These are phyloP conservation scores for Upupa epops DNA, from an alignment of 2,113 vertebrate genomes.

Conservation along the genomic window DNA sequence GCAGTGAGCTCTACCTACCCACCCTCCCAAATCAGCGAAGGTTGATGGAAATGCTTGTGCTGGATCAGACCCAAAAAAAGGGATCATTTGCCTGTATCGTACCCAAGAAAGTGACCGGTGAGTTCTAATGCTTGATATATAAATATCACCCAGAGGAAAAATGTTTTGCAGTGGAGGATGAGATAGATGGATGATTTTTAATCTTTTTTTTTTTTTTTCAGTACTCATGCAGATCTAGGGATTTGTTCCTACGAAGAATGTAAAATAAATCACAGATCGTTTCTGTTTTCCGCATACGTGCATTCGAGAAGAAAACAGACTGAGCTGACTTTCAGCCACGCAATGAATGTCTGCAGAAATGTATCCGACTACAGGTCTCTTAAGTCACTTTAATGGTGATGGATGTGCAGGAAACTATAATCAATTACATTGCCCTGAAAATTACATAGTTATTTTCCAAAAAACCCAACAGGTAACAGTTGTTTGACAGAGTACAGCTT, in stretches of 20 bases:
- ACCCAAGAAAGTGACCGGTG: neutral
- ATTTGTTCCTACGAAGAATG: constrained; percentile 30
- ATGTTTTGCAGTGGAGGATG: neutral
- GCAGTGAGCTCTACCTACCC: neutral
- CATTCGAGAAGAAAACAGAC: constrained; percentile 31
- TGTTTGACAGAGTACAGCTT: constrained; percentile 45
- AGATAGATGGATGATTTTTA: constrained; percentile 31
- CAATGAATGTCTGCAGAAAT: constrained; percentile 51
- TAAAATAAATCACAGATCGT: neutral
- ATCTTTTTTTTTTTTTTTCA: constrained; percentile 1
- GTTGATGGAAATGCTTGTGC: neutral
- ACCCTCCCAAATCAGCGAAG: neutral
- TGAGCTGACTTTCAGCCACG: constrained; percentile 43
- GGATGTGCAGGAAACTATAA: constrained; percentile 58
- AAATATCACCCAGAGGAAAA: neutral
- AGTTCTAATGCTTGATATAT: neutral
- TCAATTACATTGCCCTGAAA: constrained; percentile 65
- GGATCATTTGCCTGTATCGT: neutral
- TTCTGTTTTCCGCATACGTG: constrained; percentile 21
- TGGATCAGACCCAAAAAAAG: neutral
- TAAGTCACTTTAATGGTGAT: constrained; percentile 68
- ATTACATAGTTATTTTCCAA: constrained; percentile 60
- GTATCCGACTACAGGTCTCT: constrained; percentile 15
- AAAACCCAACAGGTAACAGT: constrained; percentile 48
- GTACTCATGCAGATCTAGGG: constrained; percentile 5